These are phyloP conservation scores for Mechanitis messenoides DNA, from an alignment of 2,888 invertebrate species.

Conservation along the genomic window DNA sequence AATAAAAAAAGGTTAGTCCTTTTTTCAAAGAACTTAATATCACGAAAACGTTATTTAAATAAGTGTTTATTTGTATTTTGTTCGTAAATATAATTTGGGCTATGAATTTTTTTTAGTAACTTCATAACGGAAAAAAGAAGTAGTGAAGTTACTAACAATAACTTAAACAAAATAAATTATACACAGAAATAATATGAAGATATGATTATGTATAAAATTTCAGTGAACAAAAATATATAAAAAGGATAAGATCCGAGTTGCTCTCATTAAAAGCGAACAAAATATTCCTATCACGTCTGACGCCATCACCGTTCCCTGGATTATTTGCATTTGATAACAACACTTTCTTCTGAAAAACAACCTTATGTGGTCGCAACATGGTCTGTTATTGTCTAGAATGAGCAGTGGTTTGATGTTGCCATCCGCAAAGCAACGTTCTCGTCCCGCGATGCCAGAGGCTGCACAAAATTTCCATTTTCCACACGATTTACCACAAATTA, in stretches of 20 bases:
- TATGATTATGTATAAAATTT: not conserved
- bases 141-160: no score
- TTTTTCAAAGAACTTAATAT: not conserved
- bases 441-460: conserved; percentile 56
- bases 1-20: not conserved
- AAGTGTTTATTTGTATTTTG: no score
- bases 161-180: no score
- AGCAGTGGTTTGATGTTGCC: conserved; percentile 17
- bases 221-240: conserved; percentile 1
- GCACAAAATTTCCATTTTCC: conserved; percentile 77
- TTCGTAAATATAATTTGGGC: no score
- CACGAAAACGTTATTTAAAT: not conserved
- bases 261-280: conserved; percentile 45
- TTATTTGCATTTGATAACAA: conserved; percentile 24
- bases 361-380: conserved; percentile 33
- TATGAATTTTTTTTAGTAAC: no score
- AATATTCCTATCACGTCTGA: conserved; percentile 60
- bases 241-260: conserved; percentile 1
- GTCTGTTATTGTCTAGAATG: conserved; percentile 28
- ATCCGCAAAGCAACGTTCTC: conserved; percentile 42
- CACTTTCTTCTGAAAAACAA: conserved; percentile 22
- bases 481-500: conserved; percentile 74
- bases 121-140: no score
- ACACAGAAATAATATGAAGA: not conserved
- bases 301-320: conserved; percentile 33